These are phyloP conservation scores for Microcebus jonahi DNA, from an alignment of 2,113 vertebrate genomes.

Conservation along the genomic window DNA sequence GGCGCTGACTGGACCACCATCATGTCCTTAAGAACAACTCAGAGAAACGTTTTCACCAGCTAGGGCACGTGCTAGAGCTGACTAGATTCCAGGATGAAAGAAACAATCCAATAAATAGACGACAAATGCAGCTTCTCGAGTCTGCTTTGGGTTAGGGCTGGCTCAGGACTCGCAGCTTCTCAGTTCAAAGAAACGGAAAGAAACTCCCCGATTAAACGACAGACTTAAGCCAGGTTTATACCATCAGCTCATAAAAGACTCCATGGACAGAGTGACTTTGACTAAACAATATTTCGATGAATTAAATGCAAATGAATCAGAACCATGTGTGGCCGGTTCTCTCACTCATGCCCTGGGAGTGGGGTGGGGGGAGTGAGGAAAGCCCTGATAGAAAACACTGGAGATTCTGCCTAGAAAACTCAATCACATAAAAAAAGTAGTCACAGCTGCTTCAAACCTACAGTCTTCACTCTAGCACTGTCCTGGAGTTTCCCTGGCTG, in stretches of 20 bases:
- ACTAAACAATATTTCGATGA: constrained; percentile 26
- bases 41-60: not conserved
- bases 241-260: not conserved
- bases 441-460: not conserved
- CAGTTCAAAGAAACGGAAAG: constrained; percentile 24
- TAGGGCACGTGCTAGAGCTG: not conserved
- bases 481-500: not conserved
- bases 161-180: not conserved
- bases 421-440: not conserved
- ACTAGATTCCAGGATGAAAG: not conserved
- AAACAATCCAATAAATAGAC: not conserved
- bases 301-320: constrained; percentile 45
- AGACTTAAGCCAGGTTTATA: not conserved
- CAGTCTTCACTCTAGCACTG: not conserved
- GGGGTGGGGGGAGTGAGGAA: not conserved
- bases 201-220: not conserved
- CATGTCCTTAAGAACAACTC: not conserved
- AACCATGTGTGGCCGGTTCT: not conserved
- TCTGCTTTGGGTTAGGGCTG: constrained; percentile 7
- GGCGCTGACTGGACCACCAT: accelerated
- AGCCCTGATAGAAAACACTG: not conserved
- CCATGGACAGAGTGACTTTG: not conserved
- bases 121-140: not conserved
- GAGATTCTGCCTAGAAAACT: not conserved
- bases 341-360: too few species aligned